Evolutionary conservation across 2,113 vertebrate genomes (phyloP), one percentile per base, ranked within the genome.

Genomic region (Petromus typicus): DNA sequence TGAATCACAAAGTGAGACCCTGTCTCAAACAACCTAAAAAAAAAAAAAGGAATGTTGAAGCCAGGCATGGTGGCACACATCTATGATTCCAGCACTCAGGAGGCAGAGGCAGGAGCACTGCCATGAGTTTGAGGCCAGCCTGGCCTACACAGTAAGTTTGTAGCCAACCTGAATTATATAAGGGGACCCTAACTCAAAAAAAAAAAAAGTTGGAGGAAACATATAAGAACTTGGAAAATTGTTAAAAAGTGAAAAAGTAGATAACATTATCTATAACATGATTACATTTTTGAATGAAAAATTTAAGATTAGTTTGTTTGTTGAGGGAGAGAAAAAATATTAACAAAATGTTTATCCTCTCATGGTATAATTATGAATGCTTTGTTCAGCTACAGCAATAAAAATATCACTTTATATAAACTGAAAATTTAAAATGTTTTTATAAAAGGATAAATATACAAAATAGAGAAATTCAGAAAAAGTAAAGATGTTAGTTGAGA

Each of bases 141-240:
- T n/a, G n/a, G n/a, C n/a, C n/a, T n/a, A n/a, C n/a, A n/a, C n/a
- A n/a, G n/a, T n/a, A n/a, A n/a, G n/a, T n/a, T n/a, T n/a, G n/a
- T n/a, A n/a, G n/a, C n/a, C n/a, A n/a, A n/a, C n/a, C n/a, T n/a
- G n/a, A n/a, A n/a, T n/a, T n/a, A n/a, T n/a, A n/a, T n/a, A n/a
- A n/a, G n/a, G n/a, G n/a, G n/a, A n/a, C n/a, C n/a, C n/a, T n/a
- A n/a, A n/a, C n/a, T n/a, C n/a, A n/a, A n/a, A n/a, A n/a, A n/a
- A n/a, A n/a, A n/a, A n/a, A n/a, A n/a, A n/a, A n/a, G n/a, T n/a
- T n/a, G n/a, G n/a, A n/a, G n/a, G n/a, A n/a, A n/a, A n/a, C n/a
- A n/a, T n/a, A n/a, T 86, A 75, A 93, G 56, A 81, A 89, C n/a
- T 73, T 92, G 16, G 34, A 87, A 97, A 86, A 94, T 32, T 54